Conservation (phyloP, 2,797 vertebrate species). For the Ambastaia sidthimunki region DNA sequence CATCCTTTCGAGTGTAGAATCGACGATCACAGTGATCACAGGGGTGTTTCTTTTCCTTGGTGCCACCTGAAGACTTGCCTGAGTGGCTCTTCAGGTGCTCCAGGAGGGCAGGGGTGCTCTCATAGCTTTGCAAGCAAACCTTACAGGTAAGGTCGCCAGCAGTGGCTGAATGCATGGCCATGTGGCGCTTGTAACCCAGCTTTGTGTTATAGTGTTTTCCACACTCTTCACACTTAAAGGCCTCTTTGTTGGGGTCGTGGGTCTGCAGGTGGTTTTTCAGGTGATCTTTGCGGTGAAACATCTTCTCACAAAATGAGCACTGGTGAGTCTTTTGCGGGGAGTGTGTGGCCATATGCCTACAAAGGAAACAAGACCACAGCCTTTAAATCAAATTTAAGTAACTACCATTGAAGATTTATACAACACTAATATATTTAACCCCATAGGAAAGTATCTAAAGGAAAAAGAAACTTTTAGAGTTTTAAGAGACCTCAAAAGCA, state of each 20-base stretch:
- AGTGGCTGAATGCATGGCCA: slow-evolving; percentile 92
- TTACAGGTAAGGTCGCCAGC: slow-evolving; percentile 94
- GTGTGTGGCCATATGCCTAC: slow-evolving; percentile 97
- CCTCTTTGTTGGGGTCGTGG: slow-evolving; percentile 96
- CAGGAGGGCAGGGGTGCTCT: slow-evolving; percentile 90
- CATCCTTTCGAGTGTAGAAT: slow-evolving; percentile 96
- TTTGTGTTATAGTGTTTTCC: slow-evolving; percentile 99
- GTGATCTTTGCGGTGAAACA: slow-evolving; percentile 98
- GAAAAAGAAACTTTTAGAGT: no score
- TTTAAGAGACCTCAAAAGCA: neutral
- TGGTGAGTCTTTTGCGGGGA: slow-evolving; percentile 98
- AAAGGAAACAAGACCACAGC: slow-evolving; percentile 5
- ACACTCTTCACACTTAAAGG: slow-evolving; percentile 94
- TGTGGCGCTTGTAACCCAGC: slow-evolving; percentile 91
- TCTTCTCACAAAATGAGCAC: slow-evolving; percentile 98
- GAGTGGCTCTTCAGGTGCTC: slow-evolving; percentile 97
- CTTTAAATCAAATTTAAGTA: no score
- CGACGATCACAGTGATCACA: slow-evolving; percentile 95
- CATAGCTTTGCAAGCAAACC: slow-evolving; percentile 93
- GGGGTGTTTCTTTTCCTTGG: slow-evolving; percentile 95
- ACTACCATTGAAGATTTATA: no score
- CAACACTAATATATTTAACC: no score
- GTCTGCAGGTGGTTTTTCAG: slow-evolving; percentile 97
- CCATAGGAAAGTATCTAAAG: no score
- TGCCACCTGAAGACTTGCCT: slow-evolving; percentile 86